These are phyloP conservation scores for Xenentodon cancila DNA, from an alignment of 2,797 vertebrate genomes.

Conservation along the genomic window DNA sequence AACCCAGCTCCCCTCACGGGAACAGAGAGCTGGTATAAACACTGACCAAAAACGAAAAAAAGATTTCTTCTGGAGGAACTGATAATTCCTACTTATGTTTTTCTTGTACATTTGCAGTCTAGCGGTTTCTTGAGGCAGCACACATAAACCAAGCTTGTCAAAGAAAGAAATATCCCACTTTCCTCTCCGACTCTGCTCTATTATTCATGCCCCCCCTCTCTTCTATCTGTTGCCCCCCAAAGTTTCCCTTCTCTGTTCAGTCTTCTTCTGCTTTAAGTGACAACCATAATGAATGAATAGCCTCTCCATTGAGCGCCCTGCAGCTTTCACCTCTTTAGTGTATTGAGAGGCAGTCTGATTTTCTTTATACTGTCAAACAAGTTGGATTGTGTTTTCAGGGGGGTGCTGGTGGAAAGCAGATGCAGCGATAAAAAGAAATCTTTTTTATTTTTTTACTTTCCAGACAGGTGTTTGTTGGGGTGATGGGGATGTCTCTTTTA, in stretches of 20 bases:
- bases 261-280: slow-evolving; percentile 43
- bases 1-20: slow-evolving; percentile 34
- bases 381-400: slow-evolving; percentile 50
- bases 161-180: slow-evolving; percentile 19
- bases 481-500: slow-evolving; percentile 8
- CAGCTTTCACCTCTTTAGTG: slow-evolving; percentile 52
- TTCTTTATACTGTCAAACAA: slow-evolving; percentile 62
- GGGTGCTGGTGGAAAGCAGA: slow-evolving; percentile 34
- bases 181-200: slow-evolving; percentile 8
- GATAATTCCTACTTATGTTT: slow-evolving; percentile 55
- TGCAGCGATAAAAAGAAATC: slow-evolving; percentile 16
- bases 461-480: slow-evolving; percentile 11
- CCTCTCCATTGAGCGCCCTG: slow-evolving; percentile 47
- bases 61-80: slow-evolving; percentile 54
- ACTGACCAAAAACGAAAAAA: slow-evolving; percentile 60
- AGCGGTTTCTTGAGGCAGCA: slow-evolving; percentile 35
- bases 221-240: slow-evolving; percentile 8
- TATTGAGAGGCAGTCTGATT: slow-evolving; percentile 61
- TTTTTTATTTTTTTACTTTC: slow-evolving; percentile 25
- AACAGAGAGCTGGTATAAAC: slow-evolving; percentile 66
- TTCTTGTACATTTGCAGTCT: slow-evolving; percentile 43
- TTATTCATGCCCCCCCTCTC: slow-evolving; percentile 13
- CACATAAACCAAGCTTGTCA: slow-evolving; percentile 44
- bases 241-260: slow-evolving; percentile 22
- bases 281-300: slow-evolving; percentile 62